Percentiles rank a stretch among this genome's conserved stretches.
These are phyloP conservation scores for Helicoverpa armigera DNA, from an alignment of 1,140 invertebrate genomes.

Conservation along the genomic window DNA sequence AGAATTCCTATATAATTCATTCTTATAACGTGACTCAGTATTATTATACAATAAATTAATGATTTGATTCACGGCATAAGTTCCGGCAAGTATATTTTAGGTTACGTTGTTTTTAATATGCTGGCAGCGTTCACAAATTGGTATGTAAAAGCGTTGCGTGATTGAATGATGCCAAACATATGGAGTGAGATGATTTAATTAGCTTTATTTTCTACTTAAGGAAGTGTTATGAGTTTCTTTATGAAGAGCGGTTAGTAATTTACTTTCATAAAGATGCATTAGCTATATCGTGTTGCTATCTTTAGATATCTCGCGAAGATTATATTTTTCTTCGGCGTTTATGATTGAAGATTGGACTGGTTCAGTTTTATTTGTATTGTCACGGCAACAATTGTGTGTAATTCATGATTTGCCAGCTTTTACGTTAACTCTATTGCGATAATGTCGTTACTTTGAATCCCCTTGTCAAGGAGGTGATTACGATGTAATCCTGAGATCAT, in stretches of 20 bases:
- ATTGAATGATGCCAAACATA: constrained; percentile 38
- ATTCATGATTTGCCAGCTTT: not conserved
- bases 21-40: constrained; percentile 54
- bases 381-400: not conserved
- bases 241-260: constrained; percentile 9
- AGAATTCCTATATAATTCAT: constrained; percentile 22
- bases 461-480: not conserved
- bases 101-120: constrained; percentile 55
- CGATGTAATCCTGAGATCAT: not conserved
- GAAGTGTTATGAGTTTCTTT: constrained; percentile 6
- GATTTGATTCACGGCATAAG: constrained; percentile 58
- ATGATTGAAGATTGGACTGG: too few relatives aligned
- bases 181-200: constrained; percentile 31
- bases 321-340: not conserved
- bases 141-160: constrained; percentile 43
- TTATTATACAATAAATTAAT: constrained; percentile 56
- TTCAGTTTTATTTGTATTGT: not conserved
- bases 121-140: constrained; percentile 40
- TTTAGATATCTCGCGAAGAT: not conserved
- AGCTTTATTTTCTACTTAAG: constrained; percentile 11
- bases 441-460: not conserved
- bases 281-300: not conserved
- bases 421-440: not conserved
- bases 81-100: constrained; percentile 57
- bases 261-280: constrained; percentile 1